phyloP scores from a whole-genome alignment of 2,888 invertebrate species.

The Melieria picta region DNA sequence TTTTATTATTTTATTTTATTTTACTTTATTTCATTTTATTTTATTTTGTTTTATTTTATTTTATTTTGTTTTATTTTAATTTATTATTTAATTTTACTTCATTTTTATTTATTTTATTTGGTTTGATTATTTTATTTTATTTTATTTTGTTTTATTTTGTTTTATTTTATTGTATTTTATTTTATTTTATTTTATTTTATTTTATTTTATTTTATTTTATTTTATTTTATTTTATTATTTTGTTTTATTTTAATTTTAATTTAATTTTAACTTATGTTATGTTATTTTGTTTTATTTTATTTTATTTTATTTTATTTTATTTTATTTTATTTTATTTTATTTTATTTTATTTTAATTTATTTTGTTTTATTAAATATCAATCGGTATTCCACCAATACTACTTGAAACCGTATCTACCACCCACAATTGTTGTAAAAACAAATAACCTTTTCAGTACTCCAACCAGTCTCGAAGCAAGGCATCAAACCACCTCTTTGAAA shows the following conservation, averaged over 20 bases:
- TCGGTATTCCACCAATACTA: background rate
- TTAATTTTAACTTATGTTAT: no score
- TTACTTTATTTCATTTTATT: background rate
- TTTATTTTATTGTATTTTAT: no score
- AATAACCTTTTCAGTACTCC: no score
- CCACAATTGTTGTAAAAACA: no score
- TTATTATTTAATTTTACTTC: background rate
- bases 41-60: background rate
- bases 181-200: no score
- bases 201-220: no score
- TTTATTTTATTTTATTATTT: no score
- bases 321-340: conserved; percentile 7
- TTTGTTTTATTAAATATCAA: background rate
- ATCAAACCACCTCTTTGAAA: no score
- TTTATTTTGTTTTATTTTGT: no score
- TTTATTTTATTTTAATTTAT: conserved; percentile 1
- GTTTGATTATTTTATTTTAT: background rate
- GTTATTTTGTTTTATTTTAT: background rate
- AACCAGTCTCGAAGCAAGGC: no score
- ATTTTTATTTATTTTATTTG: background rate
- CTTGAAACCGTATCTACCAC: no score
- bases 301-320: background rate
- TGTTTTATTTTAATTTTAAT: background rate
- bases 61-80: background rate
- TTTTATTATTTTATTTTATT: conserved; percentile 1